phyloP scores from a whole-genome alignment of 2,797 vertebrate genomes.

The Urosaurus nigricauda region DNA sequence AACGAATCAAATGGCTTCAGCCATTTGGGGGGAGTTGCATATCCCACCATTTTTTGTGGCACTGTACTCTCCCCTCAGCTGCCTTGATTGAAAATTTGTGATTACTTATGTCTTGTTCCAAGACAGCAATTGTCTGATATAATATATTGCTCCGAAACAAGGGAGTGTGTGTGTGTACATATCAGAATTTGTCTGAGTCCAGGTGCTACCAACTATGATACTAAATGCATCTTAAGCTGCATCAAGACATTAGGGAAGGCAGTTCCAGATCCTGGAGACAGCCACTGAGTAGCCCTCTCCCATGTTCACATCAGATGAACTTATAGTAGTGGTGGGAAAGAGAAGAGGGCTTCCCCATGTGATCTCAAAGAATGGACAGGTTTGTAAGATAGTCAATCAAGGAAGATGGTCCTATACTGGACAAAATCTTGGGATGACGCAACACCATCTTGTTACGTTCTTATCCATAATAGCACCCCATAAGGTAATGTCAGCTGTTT shows the following conservation, averaged over 20 bases:
- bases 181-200: conserved; percentile 37
- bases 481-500: background rate
- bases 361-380: too few relatives aligned
- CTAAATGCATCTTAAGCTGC: background rate
- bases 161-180: conserved; percentile 12
- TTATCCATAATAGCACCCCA: background rate
- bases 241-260: background rate
- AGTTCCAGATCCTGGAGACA: too few relatives aligned
- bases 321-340: too few relatives aligned
- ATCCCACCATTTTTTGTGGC: background rate
- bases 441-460: background rate
- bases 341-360: too few relatives aligned
- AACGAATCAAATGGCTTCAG: background rate
- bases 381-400: too few relatives aligned
- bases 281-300: too few relatives aligned
- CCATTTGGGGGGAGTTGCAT: too few relatives aligned
- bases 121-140: conserved; percentile 26
- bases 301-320: too few relatives aligned
- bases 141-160: conserved; percentile 1
- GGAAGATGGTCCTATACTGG: too few relatives aligned
- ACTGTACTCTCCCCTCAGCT: too few relatives aligned
- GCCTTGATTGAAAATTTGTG: background rate
- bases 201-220: background rate
- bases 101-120: background rate
- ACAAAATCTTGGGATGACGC: background rate